phyloP scores from a whole-genome alignment of 2,888 invertebrate genomes.

The Hedya salicella region DNA sequence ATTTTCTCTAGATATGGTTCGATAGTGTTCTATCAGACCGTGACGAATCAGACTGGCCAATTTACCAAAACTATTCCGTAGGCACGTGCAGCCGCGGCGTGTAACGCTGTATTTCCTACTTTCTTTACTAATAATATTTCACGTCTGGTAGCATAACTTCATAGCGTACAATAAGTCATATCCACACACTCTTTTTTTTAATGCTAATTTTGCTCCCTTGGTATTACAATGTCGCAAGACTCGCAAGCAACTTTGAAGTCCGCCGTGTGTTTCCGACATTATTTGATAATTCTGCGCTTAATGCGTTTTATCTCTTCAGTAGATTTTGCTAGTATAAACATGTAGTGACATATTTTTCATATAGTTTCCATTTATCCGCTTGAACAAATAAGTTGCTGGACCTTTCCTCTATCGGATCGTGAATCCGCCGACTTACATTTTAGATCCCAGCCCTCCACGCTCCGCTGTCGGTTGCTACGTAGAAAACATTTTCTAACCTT shows the following conservation, averaged over 20 bases:
- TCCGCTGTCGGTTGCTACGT: too few relatives aligned
- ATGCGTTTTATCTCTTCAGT: too few relatives aligned
- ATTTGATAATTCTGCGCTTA: background rate
- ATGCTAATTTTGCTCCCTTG: background rate
- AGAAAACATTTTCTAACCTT: too few relatives aligned
- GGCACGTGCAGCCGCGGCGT: constrained; percentile 43
- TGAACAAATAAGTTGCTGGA: too few relatives aligned
- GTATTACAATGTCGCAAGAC: background rate
- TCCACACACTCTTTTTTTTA: background rate
- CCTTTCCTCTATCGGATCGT: too few relatives aligned
- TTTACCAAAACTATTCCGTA: constrained; percentile 40
- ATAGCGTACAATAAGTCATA: background rate
- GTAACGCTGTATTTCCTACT: constrained; percentile 50
- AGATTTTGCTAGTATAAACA: too few relatives aligned
- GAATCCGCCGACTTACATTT: too few relatives aligned
- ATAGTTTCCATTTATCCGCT: too few relatives aligned
- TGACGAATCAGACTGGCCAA: constrained; percentile 31
- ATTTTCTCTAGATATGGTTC: constrained; percentile 39
- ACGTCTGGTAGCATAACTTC: background rate
- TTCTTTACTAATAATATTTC: constrained; percentile 48
- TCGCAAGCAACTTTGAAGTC: too few relatives aligned
- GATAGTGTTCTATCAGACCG: constrained; percentile 33
- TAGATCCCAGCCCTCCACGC: too few relatives aligned
- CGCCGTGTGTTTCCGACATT: background rate
- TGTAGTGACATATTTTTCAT: too few relatives aligned